Conservation (phyloP, 2,888 invertebrate genomes). For the Melieria crassipennis region DNA sequence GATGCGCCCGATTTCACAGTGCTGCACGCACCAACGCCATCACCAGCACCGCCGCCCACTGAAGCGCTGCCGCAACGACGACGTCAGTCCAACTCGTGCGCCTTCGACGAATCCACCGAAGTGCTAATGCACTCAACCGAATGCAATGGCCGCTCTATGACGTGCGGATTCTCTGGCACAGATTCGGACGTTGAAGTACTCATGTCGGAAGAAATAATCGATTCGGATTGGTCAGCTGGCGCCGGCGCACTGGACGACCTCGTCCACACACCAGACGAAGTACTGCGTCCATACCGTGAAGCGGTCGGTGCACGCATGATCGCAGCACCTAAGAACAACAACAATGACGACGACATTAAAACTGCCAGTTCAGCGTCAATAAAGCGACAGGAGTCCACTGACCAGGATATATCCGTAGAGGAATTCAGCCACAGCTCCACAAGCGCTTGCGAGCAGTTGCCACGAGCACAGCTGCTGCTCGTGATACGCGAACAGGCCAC, state of each 20-base stretch:
- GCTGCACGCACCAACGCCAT: not conserved
- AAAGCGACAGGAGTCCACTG: conserved; percentile 35
- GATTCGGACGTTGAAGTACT: conserved; percentile 51
- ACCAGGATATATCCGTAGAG: conserved; percentile 40
- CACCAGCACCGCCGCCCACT: not conserved
- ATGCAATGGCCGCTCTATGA: conserved; percentile 21
- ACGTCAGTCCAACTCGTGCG: conserved; percentile 24
- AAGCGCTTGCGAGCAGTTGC: conserved; percentile 38
- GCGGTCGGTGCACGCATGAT: conserved; percentile 12
- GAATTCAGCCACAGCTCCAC: conserved; percentile 29
- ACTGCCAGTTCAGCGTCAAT: conserved; percentile 2
- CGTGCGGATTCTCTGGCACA: conserved; percentile 39
- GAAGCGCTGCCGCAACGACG: conserved; percentile 23
- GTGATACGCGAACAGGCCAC: conserved; percentile 43
- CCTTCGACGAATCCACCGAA: conserved; percentile 44
- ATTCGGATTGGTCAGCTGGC: conserved; percentile 47
- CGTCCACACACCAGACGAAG: conserved; percentile 13
- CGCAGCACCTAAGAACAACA: conserved; percentile 12
- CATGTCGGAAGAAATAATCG: conserved; percentile 46
- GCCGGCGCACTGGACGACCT: conserved; percentile 33
- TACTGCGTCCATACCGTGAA: not conserved
- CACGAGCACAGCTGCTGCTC: conserved; percentile 41
- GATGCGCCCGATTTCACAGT: not conserved
- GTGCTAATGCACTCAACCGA: conserved; percentile 40
- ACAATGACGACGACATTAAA: conserved; percentile 21